phyloP scores from a whole-genome alignment of 1,140 invertebrate species.

The Drosophila leontia region DNA sequence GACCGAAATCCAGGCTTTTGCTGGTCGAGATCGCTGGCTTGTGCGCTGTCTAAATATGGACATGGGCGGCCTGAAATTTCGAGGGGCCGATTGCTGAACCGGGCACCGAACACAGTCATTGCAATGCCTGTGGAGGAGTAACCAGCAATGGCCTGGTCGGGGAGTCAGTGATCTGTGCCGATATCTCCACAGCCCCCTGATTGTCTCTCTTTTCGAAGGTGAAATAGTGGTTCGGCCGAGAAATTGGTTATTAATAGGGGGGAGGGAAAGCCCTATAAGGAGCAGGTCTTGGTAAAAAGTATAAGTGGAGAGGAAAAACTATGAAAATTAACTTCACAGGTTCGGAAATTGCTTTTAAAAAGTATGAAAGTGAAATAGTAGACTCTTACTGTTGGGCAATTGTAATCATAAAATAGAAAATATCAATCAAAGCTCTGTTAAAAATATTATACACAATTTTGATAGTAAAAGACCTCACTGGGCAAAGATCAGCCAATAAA shows the following conservation, averaged over 20 bases:
- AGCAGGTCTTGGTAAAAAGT: not conserved
- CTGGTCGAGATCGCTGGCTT: conserved; percentile 8
- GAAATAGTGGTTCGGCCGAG: conserved; percentile 37
- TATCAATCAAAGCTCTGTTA: not conserved
- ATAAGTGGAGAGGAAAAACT: conserved; percentile 11
- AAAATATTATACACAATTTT: not conserved
- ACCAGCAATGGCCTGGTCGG: conserved; percentile 16
- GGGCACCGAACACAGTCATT: conserved; percentile 28
- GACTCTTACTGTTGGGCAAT: not conserved
- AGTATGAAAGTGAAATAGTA: too few relatives aligned
- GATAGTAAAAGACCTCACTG: not conserved
- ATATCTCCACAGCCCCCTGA: conserved; percentile 34
- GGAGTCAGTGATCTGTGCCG: conserved; percentile 29
- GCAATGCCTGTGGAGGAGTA: conserved; percentile 48
- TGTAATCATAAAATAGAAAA: not conserved
- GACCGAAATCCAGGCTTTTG: conserved; percentile 31
- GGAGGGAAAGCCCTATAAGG: conserved; percentile 5
- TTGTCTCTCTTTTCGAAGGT: conserved; percentile 22
- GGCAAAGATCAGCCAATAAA: conserved; percentile 10
- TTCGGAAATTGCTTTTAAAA: not conserved
- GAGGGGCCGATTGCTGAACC: conserved; percentile 26
- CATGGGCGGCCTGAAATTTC: conserved; percentile 60
- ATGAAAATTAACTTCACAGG: not conserved
- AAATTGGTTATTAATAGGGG: conserved; percentile 28
- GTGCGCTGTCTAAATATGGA: conserved; percentile 63